Base-by-base conservation (phyloP, 2,797 vertebrate genomes). In the Coracias cyanogaster region DNA sequence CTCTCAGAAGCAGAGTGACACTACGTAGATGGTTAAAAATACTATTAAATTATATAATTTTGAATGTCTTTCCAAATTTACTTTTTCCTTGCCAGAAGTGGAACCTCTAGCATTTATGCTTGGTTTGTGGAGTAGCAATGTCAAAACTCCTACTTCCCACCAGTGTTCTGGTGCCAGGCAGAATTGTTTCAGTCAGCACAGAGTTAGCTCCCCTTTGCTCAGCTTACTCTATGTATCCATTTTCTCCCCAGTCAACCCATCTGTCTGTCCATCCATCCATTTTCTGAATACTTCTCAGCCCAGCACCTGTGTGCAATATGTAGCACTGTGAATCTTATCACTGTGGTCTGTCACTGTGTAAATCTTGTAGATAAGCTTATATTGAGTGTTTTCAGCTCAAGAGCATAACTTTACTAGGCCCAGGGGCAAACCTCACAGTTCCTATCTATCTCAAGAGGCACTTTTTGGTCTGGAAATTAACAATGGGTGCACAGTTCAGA, bases 281-380 rank as follows among this genome's bases (percentile, higher is more conserved):
- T n/a, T 84, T 58, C 41, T 80, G 60, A 69, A 48, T 37, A 64
- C 7, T 66, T 15, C 41, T 77, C 29, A 19, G 9, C 18, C 14
- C 41, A 88, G 33, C 5, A 52, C 9, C n/a, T n/a, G 13, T 54
- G 20, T 25, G 24, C 3, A 37, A 0, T 37, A 57, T 2, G 0
- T 10, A 35, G 46, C 2, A 0, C 22, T 41, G 39, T 13, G 19
- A 90, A 64, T 67, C 60, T 2, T 46, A 58, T 10, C 29, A 31
- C 33, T 52, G 22, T 16, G 57, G 55, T 33, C 21, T 83, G 10
- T 39, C 20, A 6, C 22, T 39, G n/a, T n/a, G 14, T 46, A 74
- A 82, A 55, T 62, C 48, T 62, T 33, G 22, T 33, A 65, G n/a
- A 33, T 64, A 60, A 76, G 46, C 8, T 65, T 64, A n/a, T 46